These are phyloP conservation scores for Lasioglossum leucozonium DNA, from an alignment of 2,888 invertebrate genomes.

Conservation along the genomic window DNA sequence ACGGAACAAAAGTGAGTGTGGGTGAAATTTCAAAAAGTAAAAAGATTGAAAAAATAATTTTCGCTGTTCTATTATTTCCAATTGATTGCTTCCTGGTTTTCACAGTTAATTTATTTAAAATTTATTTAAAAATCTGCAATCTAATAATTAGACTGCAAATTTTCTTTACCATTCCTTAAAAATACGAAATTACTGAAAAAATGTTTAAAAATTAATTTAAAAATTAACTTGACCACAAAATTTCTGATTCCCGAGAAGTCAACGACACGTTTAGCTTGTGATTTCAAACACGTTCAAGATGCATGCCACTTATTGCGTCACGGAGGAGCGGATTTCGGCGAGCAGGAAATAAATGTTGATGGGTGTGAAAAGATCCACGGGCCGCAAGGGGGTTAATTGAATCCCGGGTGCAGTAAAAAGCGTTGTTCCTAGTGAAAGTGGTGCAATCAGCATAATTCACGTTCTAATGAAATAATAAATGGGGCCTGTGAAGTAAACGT, in stretches of 20 bases:
- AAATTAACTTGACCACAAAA: too few species aligned
- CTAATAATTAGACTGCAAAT: too few species aligned
- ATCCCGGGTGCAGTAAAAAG: not conserved
- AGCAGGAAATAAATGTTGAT: not conserved
- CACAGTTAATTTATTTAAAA: too few species aligned
- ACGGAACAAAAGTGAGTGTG: not conserved
- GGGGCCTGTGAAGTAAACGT: constrained; percentile 43
- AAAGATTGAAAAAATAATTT: not conserved
- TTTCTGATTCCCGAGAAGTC: too few species aligned
- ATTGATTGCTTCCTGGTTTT: too few species aligned
- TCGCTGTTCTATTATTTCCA: too few species aligned
- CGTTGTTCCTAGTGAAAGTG: constrained; percentile 14
- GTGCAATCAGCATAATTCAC: constrained; percentile 31
- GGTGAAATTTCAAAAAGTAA: not conserved
- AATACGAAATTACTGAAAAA: too few species aligned
- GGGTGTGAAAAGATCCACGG: constrained; percentile 9
- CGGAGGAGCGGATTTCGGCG: not conserved
- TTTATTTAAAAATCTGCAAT: too few species aligned
- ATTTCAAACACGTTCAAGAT: not conserved
- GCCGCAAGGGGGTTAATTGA: not conserved
- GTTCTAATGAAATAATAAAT: constrained; percentile 56
- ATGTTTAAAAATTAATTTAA: too few species aligned
- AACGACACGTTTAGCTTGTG: not conserved
- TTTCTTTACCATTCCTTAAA: too few species aligned
- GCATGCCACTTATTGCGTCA: not conserved